phyloP scores from a whole-genome alignment of 2,113 vertebrate genomes.

The Coreoperca whiteheadi region DNA sequence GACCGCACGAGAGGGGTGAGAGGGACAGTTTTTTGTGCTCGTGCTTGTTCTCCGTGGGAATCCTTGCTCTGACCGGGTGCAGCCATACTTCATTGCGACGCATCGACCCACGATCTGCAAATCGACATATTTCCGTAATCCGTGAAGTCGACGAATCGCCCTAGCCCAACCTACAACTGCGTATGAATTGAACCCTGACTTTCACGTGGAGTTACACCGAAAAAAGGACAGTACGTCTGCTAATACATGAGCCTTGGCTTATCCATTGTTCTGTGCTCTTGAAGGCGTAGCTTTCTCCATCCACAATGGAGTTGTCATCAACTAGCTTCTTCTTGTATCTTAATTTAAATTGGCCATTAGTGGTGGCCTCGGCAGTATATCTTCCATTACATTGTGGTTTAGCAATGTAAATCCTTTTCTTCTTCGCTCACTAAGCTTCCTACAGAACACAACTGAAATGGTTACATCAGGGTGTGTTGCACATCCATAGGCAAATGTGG shows the following conservation, averaged over 20 bases:
- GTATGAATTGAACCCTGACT: too few relatives aligned
- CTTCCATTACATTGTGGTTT: conserved; percentile 36
- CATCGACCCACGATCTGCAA: too few relatives aligned
- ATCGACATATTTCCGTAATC: too few relatives aligned
- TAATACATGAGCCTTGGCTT: not conserved
- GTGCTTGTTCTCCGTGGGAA: too few relatives aligned
- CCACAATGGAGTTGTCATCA: conserved; percentile 32
- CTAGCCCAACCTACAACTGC: too few relatives aligned
- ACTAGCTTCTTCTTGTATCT: not conserved
- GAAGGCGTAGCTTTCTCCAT: not conserved
- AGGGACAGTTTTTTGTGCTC: too few relatives aligned
- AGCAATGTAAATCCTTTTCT: conserved; percentile 26
- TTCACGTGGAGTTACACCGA: not conserved
- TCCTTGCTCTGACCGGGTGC: too few relatives aligned
- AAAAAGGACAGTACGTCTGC: conserved; percentile 5
- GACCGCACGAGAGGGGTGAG: too few relatives aligned
- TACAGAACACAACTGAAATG: not conserved
- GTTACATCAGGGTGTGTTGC: conserved; percentile 37
- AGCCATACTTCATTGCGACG: too few relatives aligned
- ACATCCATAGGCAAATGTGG: conserved; percentile 21
- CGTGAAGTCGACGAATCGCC: too few relatives aligned
- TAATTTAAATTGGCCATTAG: conserved; percentile 26
- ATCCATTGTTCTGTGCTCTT: conserved; percentile 4
- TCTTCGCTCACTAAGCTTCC: conserved; percentile 15
- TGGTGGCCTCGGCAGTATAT: conserved; percentile 13